Percentiles rank a stretch among this genome's conserved stretches.
Evolutionary conservation across 2,113 vertebrate genomes (phyloP).

Genomic region (Chaenogobius annularis): DNA sequence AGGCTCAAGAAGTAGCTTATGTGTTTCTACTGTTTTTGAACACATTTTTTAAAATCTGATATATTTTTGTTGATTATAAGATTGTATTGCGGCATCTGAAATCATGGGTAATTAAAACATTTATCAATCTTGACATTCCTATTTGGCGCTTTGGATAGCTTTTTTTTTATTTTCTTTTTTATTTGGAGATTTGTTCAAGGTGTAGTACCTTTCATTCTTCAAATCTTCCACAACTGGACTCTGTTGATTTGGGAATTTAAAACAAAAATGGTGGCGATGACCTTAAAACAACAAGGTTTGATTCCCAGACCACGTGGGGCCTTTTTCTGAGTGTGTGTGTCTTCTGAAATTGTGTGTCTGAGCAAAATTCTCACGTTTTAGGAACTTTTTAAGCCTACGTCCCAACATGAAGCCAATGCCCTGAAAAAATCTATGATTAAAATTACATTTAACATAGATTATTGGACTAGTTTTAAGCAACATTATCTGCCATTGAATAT

Average conservation of each 20-base stretch:
- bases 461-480: not conserved
- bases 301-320: not conserved
- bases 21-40: too few relatives aligned
- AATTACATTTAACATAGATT: not conserved
- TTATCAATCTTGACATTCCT: too few relatives aligned
- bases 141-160: too few relatives aligned
- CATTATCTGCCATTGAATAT: not conserved
- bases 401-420: not conserved
- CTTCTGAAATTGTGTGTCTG: not conserved
- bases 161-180: too few relatives aligned
- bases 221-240: conserved; percentile 36
- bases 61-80: too few relatives aligned
- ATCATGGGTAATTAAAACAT: too few relatives aligned
- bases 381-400: not conserved
- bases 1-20: too few relatives aligned
- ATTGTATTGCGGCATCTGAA: too few relatives aligned
- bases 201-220: conserved; percentile 11
- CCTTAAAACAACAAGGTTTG: not conserved
- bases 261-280: not conserved
- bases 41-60: too few relatives aligned
- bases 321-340: not conserved
- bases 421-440: not conserved
- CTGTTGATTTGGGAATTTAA: not conserved
- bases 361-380: not conserved
- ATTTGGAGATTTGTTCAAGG: not conserved